Percentiles rank a stretch among this genome's conserved stretches.
These are phyloP conservation scores for Lithobates pipiens DNA, from an alignment of 2,797 vertebrate genomes.

Conservation along the genomic window DNA sequence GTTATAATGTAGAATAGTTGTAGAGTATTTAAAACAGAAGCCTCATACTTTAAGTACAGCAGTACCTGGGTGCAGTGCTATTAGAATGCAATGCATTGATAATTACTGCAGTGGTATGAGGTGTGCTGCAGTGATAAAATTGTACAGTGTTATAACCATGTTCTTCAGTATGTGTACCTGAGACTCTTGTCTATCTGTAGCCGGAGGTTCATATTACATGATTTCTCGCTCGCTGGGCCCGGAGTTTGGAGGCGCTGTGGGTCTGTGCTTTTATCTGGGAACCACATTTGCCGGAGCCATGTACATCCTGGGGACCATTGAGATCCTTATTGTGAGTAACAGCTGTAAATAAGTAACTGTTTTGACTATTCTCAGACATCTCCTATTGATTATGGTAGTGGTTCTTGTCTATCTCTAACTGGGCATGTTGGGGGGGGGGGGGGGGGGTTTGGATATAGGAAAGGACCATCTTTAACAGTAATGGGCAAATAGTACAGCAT, in stretches of 20 bases:
- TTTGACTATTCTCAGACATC: neutral
- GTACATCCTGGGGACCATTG: slow-evolving; percentile 98
- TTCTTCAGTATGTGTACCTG: slow-evolving; percentile 22
- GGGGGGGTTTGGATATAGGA: no score
- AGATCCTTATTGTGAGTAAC: slow-evolving; percentile 92
- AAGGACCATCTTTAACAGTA: no score
- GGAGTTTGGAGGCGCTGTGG: slow-evolving; percentile 95
- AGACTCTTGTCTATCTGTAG: slow-evolving; percentile 74
- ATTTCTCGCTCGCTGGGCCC: slow-evolving; percentile 97
- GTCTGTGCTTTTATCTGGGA: slow-evolving; percentile 98
- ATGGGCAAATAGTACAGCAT: neutral
- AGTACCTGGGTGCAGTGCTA: slow-evolving; percentile 34
- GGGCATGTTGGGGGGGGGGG: neutral
- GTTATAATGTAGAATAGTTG: neutral
- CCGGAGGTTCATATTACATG: slow-evolving; percentile 98
- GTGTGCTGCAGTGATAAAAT: slow-evolving; percentile 32
- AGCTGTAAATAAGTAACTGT: neutral
- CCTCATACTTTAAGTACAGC: slow-evolving; percentile 4
- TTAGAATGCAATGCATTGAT: slow-evolving; percentile 46
- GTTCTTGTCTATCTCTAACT: neutral
- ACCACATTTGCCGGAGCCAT: slow-evolving; percentile 97
- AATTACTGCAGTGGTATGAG: slow-evolving; percentile 32
- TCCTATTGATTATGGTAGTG: neutral
- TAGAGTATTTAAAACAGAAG: neutral
- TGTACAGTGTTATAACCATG: slow-evolving; percentile 13